phyloP scores from a whole-genome alignment of 1,140 invertebrate genomes.

The Heterodera carotae region DNA sequence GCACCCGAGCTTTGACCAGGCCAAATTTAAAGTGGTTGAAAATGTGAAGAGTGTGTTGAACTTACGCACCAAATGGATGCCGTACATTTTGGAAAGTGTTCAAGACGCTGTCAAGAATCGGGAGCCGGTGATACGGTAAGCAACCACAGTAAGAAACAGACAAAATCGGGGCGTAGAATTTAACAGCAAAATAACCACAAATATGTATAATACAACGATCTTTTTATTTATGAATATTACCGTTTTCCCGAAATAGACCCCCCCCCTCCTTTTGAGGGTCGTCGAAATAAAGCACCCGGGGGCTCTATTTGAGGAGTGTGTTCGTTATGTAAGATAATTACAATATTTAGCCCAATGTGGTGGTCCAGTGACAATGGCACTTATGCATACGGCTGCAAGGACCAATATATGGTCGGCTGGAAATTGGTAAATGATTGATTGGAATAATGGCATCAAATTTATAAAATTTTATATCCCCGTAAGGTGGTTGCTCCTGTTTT shows the following conservation, averaged over 20 bases:
- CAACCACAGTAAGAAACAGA: not conserved
- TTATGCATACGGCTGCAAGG: conserved; percentile 43
- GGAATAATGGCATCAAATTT: no score
- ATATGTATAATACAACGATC: no score
- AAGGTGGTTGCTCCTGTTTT: conserved; percentile 66
- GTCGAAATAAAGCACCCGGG: no score
- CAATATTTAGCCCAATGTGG: conserved; percentile 52
- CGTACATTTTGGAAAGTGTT: conserved; percentile 70
- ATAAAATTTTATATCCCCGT: not conserved
- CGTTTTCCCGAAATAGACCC: no score
- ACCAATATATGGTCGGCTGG: conserved; percentile 67
- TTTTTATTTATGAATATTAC: no score
- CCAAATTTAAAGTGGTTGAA: conserved; percentile 66
- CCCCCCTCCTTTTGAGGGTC: no score
- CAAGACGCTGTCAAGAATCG: conserved; percentile 76
- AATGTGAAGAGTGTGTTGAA: conserved; percentile 74
- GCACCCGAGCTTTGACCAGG: conserved; percentile 67
- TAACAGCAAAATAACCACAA: conserved; percentile 15
- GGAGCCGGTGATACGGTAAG: conserved; percentile 69
- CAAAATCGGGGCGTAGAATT: no score
- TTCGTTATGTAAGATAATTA: no score
- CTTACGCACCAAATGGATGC: conserved; percentile 74
- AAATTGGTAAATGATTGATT: conserved; percentile 42
- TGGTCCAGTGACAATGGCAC: conserved; percentile 38
- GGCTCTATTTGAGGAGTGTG: no score